phyloP scores from a whole-genome alignment of 1,140 invertebrate genomes.

The Aphelenchoides besseyi region DNA sequence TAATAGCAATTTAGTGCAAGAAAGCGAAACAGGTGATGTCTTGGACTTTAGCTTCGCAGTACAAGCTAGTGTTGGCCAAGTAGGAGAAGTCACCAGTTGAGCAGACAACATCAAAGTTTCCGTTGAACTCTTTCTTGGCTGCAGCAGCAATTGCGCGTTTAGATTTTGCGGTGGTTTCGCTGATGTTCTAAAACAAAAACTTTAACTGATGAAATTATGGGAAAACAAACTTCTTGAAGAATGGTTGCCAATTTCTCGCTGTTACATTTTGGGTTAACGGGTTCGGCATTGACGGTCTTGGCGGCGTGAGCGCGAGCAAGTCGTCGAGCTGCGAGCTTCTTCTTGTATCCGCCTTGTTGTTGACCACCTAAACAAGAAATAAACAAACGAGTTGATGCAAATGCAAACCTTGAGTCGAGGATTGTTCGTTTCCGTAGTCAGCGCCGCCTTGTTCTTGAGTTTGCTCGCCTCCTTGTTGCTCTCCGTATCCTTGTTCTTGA shows the following conservation, averaged over 20 bases:
- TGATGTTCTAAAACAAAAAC: constrained; percentile 42
- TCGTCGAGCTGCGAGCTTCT: background rate
- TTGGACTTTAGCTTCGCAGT: constrained; percentile 46
- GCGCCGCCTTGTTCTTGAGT: constrained; percentile 19
- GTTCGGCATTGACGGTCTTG: constrained; percentile 33
- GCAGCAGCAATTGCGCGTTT: constrained; percentile 42
- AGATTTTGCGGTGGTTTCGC: constrained; percentile 40
- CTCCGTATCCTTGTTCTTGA: background rate
- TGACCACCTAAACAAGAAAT: background rate
- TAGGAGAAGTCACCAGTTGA: constrained; percentile 51
- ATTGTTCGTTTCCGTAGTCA: constrained; percentile 19
- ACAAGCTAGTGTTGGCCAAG: constrained; percentile 49
- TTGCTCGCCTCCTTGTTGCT: background rate
- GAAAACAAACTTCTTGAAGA: constrained; percentile 31
- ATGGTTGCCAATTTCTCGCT: constrained; percentile 45
- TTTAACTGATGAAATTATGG: constrained; percentile 8
- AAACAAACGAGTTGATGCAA: background rate
- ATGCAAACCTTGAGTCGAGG: background rate
- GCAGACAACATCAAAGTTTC: constrained; percentile 50
- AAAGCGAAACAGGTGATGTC: constrained; percentile 56
- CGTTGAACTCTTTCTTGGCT: constrained; percentile 48
- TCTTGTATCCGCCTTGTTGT: background rate
- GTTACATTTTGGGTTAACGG: constrained; percentile 48
- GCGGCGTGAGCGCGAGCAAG: constrained; percentile 27
- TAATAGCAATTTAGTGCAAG: constrained; percentile 35